These are phyloP conservation scores for Cassiopea andromeda DNA, from an alignment of 30 jellyfish, hydroid and myxozoan species.

Conservation along the genomic window DNA sequence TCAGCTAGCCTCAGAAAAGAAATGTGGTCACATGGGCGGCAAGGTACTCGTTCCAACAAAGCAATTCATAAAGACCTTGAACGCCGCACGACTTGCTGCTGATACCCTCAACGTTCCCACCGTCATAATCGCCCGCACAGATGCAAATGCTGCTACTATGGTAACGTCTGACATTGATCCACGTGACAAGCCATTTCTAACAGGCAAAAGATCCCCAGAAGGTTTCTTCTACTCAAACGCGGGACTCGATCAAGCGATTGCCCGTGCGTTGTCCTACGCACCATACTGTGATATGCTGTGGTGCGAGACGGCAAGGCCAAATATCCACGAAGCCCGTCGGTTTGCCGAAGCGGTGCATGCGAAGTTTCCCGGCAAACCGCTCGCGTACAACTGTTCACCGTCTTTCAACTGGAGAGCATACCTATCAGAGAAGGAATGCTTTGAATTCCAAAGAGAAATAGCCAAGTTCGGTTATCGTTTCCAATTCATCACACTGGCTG, in stretches of 20 bases:
- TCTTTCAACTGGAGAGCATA: slow-evolving; percentile 94
- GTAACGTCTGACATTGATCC: slow-evolving; percentile 88
- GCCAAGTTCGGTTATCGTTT: slow-evolving; percentile 94
- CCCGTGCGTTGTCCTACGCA: slow-evolving; percentile 85
- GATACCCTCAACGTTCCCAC: slow-evolving; percentile 85
- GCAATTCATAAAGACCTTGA: slow-evolving; percentile 89
- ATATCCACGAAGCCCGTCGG: slow-evolving; percentile 75
- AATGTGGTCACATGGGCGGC: slow-evolving; percentile 99
- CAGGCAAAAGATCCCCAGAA: slow-evolving; percentile 97
- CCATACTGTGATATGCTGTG: slow-evolving; percentile 92
- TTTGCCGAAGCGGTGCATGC: slow-evolving; percentile 89
- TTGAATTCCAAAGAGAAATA: slow-evolving; percentile 80
- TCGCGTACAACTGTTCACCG: slow-evolving; percentile 97
- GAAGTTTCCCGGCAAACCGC: slow-evolving; percentile 91
- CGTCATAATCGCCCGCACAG: slow-evolving; percentile 90
- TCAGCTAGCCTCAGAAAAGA: slow-evolving; percentile 96
- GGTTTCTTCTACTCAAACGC: slow-evolving; percentile 76
- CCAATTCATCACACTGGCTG: slow-evolving; percentile 97
- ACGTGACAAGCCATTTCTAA: slow-evolving; percentile 81
- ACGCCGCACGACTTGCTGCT: slow-evolving; percentile 97
- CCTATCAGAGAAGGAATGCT: slow-evolving; percentile 81
- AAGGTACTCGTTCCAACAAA: slow-evolving; percentile 96
- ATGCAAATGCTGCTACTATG: slow-evolving; percentile 97
- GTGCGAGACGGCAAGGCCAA: slow-evolving; percentile 93
- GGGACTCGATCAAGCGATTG: slow-evolving; percentile 91